phyloP scores from a whole-genome alignment of 1,140 invertebrate species.

The Drosophila punjabiensis region DNA sequence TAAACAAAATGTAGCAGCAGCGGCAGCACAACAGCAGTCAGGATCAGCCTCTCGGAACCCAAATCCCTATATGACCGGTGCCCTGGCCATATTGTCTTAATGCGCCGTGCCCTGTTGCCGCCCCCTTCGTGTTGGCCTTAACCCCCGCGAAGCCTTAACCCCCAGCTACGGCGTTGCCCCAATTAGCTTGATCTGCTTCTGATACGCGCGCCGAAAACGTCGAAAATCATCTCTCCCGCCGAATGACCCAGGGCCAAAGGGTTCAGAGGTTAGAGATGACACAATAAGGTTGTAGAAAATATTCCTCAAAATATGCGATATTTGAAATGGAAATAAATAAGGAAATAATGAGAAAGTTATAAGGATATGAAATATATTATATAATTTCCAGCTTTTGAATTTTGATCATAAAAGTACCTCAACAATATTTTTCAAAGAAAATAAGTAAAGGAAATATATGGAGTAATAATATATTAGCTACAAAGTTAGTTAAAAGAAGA shows the following conservation, averaged over 20 bases:
- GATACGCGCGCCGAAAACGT: slow-evolving; percentile 77
- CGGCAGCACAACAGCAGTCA: slow-evolving; percentile 48
- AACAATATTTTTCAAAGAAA: background rate
- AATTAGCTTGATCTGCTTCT: slow-evolving; percentile 85
- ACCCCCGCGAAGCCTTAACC: slow-evolving; percentile 19
- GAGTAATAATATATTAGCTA: background rate
- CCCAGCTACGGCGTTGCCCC: slow-evolving; percentile 59
- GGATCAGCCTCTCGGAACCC: slow-evolving; percentile 34
- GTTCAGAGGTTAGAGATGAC: slow-evolving; percentile 30
- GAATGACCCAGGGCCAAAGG: slow-evolving; percentile 42
- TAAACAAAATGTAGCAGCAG: slow-evolving; percentile 75
- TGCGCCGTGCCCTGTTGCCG: slow-evolving; percentile 64
- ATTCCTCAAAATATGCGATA: background rate
- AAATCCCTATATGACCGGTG: slow-evolving; percentile 9
- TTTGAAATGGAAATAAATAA: background rate
- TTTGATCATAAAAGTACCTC: background rate
- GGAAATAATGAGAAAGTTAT: background rate
- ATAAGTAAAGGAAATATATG: background rate
- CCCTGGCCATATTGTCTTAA: slow-evolving; percentile 75
- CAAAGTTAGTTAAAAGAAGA: background rate
- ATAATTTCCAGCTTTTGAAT: background rate
- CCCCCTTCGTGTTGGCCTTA: slow-evolving; percentile 31
- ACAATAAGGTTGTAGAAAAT: background rate
- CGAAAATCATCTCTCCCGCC: slow-evolving; percentile 33
- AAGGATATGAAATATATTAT: background rate